These are phyloP conservation scores for Poecile atricapillus DNA, from an alignment of 2,113 vertebrate species.

Conservation along the genomic window DNA sequence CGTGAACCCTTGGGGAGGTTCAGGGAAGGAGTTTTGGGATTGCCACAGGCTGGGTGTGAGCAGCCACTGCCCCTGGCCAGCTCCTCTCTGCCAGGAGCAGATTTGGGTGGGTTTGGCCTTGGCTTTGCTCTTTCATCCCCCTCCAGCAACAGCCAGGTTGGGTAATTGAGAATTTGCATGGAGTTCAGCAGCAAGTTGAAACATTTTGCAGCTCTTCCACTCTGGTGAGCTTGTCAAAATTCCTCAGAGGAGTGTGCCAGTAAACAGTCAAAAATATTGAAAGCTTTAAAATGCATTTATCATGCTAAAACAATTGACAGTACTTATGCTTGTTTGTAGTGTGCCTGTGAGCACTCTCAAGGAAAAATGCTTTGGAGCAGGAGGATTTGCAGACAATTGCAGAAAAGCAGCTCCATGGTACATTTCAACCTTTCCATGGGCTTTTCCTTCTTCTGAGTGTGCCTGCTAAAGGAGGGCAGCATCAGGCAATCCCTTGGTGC, in stretches of 20 bases:
- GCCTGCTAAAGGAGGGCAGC: neutral
- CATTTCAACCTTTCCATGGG: neutral
- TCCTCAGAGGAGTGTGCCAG: neutral
- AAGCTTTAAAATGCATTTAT: conserved; percentile 45
- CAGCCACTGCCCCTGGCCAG: neutral
- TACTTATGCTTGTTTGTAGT: neutral
- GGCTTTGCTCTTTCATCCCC: neutral
- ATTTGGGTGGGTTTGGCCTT: neutral
- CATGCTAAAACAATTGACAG: conserved; percentile 33
- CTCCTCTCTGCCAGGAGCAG: neutral
- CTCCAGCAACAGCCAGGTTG: neutral
- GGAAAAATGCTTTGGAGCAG: conserved; percentile 8
- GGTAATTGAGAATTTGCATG: neutral
- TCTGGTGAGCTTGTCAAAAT: conserved; percentile 3
- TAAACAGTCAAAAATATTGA: conserved; percentile 39
- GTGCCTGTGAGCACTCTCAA: conserved; percentile 12
- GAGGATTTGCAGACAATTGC: conserved; percentile 16
- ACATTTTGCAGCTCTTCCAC: neutral
- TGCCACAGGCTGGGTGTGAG: neutral
- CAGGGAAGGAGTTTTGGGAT: neutral
- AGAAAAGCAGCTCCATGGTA: neutral
- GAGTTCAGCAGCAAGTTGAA: neutral
- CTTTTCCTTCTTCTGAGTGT: neutral
- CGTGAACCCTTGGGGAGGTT: accelerated
- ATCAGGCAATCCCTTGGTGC: neutral